Base-by-base conservation (phyloP, 2,888 invertebrate genomes). In the Molorchus minor region DNA sequence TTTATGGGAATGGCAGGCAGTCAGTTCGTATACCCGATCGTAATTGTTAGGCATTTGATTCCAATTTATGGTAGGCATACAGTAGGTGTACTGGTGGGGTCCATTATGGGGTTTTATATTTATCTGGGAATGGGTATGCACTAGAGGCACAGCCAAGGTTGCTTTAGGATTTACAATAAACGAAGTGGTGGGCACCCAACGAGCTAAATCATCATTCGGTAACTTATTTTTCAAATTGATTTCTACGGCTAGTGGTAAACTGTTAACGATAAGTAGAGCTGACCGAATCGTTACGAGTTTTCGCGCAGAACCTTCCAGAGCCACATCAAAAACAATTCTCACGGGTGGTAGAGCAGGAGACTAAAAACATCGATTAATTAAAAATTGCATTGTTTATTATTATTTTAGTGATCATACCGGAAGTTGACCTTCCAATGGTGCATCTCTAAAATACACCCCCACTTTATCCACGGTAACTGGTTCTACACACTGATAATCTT, bases 391-490 rank as follows among this genome's bases (percentile, higher is more conserved):
- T n/a, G n/a, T n/a, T n/a, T n/a, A n/a, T n/a, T n/a, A n/a, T n/a
- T n/a, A n/a, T n/a, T n/a, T n/a, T n/a, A n/a, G n/a, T n/a, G n/a
- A n/a, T n/a, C n/a, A 68, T 69, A 78, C 77, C 52, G 75, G 70
- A 61, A 70, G 68, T 59, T 78, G 74, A 41, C 77, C 67, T 61
- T 82, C 81, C 5, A 83, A 79, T 25, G 76, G 79, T 0, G 88
- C 87, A 63, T 88, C 86, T n/a, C 94, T 82, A 78, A 98, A 98
- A 83, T 92, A 98, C 38, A 93, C 88, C 1, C 98, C 98, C 16
- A 98, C 97, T 79, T 93, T 90, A 81, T 99, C 98, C 0, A 99
- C 93, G 5, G 96, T 93, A 12, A 99, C 92, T 0, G 98, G 95
- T 68, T 90, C 88, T 47, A 94, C 82, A 29, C 87, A 83, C 65